Evolutionary conservation across 1,140 invertebrate genomes (phyloP), one percentile per base, ranked within the genome.

Genomic region (Thaumetopoea pityocampa): DNA sequence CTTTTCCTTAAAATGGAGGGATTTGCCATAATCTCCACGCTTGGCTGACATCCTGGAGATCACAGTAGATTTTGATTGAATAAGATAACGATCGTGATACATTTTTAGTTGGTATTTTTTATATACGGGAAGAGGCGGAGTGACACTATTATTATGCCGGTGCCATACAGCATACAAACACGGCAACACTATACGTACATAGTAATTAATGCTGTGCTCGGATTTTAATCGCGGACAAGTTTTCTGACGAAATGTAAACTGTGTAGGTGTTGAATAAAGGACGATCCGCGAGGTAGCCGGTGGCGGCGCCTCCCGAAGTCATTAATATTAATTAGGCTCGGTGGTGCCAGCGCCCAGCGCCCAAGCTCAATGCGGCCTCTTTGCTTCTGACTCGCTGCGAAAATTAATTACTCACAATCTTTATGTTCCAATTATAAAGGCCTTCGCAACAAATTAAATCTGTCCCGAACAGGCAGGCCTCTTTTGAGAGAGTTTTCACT

Each of bases 321-420:
- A 81, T 84, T 84, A 84, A 84, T 84, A 81, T 84, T 80, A 84
- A 84, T 84, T 84, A 84, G 80, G 53, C 59, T 54, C 74, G 78
- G 56, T 67, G 61, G 56, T 64, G 63, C 53, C 59, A 50, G 56
- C 54, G 60, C 65, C 58, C 65, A 46, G 53, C 48, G 59, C 68
- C 71, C 68, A 70, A 73, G 60, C 69, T n/a, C n/a, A n/a, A n/a
- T n/a, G 66, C 67, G 62, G 65, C 63, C 65, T 79, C 72, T 69
- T 78, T 80, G 78, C 76, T 77, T 67, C 71, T 78, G 77, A 81
- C 77, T 84, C 77, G 63, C 73, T 73, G 77, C 71, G 65, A 84
- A 84, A 83, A 84, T 84, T 84, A 84, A 84, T 84, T 84, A 84
- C 76, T 84, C 80, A 63, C 76, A 79, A 84, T 84, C 80, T 84